Evolutionary conservation across 1,140 invertebrate species (phyloP).

Genomic region (Carposina sasakii): DNA sequence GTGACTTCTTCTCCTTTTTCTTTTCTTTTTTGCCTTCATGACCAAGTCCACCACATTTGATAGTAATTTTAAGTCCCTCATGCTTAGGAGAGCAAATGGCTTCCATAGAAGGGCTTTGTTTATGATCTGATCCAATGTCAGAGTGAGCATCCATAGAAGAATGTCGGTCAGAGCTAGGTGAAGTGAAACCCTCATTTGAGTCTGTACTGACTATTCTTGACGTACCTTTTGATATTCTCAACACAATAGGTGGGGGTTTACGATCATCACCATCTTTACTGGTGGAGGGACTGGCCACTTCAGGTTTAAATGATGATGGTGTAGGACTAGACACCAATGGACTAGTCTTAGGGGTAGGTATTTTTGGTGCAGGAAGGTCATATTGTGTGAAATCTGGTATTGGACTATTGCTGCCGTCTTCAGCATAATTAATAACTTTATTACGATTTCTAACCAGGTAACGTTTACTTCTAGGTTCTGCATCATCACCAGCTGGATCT

Average conservation of each 20-base stretch:
- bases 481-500: conserved; percentile 44
- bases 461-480: conserved; percentile 65
- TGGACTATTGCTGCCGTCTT: conserved; percentile 69
- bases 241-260: conserved; percentile 74
- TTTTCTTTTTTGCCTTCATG: conserved; percentile 70
- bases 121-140: conserved; percentile 54
- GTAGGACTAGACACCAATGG: conserved; percentile 54
- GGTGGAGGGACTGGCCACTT: conserved; percentile 62
- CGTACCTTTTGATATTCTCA: conserved; percentile 77
- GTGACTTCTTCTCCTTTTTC: conserved; percentile 63
- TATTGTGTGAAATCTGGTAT: conserved; percentile 59
- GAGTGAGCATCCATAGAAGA: conserved; percentile 62
- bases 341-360: conserved; percentile 58
- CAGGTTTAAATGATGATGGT: conserved; percentile 54
- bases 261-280: conserved; percentile 61
- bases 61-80: conserved; percentile 68
- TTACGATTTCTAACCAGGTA: conserved; percentile 65
- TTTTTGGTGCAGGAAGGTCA: conserved; percentile 40
- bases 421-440: conserved; percentile 71
- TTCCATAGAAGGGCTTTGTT: conserved; percentile 59
- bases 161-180: conserved; percentile 67
- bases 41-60: conserved; percentile 66
- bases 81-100: conserved; percentile 65
- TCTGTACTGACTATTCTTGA: conserved; percentile 77
- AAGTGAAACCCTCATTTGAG: conserved; percentile 74